These are phyloP conservation scores for Buathra laborator DNA, from an alignment of 2,888 invertebrate genomes.

Conservation along the genomic window DNA sequence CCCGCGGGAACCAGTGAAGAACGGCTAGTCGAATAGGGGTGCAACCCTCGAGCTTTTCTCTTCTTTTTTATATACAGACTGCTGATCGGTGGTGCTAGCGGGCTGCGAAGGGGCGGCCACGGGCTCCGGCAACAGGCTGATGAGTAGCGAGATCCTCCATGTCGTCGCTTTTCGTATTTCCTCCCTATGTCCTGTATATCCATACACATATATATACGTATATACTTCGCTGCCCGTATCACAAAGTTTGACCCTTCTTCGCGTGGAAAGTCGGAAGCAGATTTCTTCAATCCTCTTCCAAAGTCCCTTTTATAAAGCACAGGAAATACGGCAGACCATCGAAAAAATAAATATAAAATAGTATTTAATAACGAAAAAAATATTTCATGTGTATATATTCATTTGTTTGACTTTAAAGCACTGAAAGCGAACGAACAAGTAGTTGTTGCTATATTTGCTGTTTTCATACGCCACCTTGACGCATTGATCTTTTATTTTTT, in stretches of 20 bases:
- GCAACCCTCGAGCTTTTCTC: constrained; percentile 70
- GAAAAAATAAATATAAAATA: neutral
- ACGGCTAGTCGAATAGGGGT: constrained; percentile 71
- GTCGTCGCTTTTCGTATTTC: constrained; percentile 65
- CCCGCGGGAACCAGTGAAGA: constrained; percentile 62
- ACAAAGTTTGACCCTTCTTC: constrained; percentile 14
- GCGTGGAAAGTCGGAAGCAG: constrained; percentile 22
- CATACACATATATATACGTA: neutral
- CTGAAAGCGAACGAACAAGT: neutral
- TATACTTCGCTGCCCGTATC: constrained; percentile 12
- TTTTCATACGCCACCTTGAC: neutral
- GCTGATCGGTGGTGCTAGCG: constrained; percentile 47
- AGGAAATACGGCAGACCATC: neutral
- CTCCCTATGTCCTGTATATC: constrained; percentile 25
- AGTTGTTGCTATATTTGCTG: neutral
- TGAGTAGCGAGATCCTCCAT: constrained; percentile 79
- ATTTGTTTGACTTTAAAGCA: neutral
- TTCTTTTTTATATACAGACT: constrained; percentile 53
- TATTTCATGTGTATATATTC: neutral
- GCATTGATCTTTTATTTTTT: neutral
- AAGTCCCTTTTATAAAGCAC: constrained; percentile 5
- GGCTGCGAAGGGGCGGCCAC: constrained; percentile 66
- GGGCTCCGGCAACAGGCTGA: constrained; percentile 83
- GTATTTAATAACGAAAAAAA: neutral
- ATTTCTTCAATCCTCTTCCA: neutral